Evolutionary conservation across 2,113 vertebrate genomes (phyloP), one percentile per base, ranked within the genome.

Genomic region (Myocastor coypus): DNA sequence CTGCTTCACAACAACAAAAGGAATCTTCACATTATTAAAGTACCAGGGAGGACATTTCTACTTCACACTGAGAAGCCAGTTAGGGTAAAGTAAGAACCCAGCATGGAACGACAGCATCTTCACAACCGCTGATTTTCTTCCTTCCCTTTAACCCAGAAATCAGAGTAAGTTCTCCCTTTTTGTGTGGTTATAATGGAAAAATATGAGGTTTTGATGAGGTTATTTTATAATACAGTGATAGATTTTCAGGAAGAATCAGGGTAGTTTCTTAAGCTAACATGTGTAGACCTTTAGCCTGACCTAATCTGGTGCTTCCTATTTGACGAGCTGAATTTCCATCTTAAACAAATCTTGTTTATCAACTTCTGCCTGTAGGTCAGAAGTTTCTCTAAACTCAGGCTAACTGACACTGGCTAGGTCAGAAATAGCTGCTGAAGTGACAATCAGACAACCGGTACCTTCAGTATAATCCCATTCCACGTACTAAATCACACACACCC

Each of bases 21-120:
- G 83, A 87, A 83, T 22, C n/a, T 91, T 95, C 59, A 64, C 20
- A 59, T 69, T 87, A 66, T 46, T 81, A 84, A 97, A 90, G 59
- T 69, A 87, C 57, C 40, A 86, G 75, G 61, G 90, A 90, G 34
- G 37, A 77, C 57, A 10, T 59, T 87, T 87, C 81, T 83, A 24
- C 85, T 24, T 80, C 40, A 42, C 66, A 61, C 32, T 85, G 30
- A 50, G 89, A 90, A 87, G 82, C 57, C 77, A 89, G 20, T 68
- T 40, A 75, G 40, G n/a, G 2, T 37, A 61, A 66, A 16, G 87
- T 30, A 22, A 13, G 3, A 82, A n/a, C 10, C 3, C 1, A 22
- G 13, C 61, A 61, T n/a, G 1, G 4, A 75, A 42, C 63, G 3
- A 11, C 17, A 14, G 10, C 50, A 4, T 40, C 68, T 83, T 86